phyloP scores from a whole-genome alignment of 2,797 vertebrate genomes.

The Sebastes vulpes region DNA sequence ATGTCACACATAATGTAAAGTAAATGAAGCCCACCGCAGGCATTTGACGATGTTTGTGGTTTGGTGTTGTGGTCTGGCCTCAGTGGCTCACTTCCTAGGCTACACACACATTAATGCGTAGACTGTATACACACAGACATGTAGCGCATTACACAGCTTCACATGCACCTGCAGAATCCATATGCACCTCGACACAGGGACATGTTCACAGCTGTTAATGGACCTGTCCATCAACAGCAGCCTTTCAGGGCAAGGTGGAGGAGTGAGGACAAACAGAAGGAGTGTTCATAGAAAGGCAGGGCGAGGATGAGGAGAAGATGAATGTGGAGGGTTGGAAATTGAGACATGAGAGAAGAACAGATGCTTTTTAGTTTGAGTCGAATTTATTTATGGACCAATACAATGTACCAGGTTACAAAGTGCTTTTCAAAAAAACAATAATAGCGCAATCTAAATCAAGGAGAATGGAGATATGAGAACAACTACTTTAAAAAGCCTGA shows the following conservation, averaged over 20 bases:
- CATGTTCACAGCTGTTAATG: slow-evolving; percentile 53
- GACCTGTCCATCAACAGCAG: slow-evolving; percentile 55
- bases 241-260: not conserved
- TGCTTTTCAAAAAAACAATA: not conserved
- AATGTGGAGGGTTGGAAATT: not conserved
- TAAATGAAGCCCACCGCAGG: slow-evolving; percentile 29
- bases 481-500: not conserved
- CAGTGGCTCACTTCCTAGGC: slow-evolving; percentile 1
- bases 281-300: not conserved
- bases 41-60: slow-evolving; percentile 15
- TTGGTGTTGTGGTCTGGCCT: slow-evolving; percentile 5
- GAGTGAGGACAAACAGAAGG: not conserved
- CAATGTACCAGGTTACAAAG: not conserved
- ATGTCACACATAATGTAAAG: slow-evolving; percentile 40
- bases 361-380: not conserved
- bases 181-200: slow-evolving; percentile 5
- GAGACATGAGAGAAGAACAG: not conserved
- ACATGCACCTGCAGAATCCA: slow-evolving; percentile 2
- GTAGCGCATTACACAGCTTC: not conserved
- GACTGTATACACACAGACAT: not conserved
- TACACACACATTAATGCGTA: not conserved
- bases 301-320: not conserved
- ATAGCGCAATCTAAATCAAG: not conserved
- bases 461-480: not conserved
- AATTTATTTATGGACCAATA: not conserved